These are phyloP conservation scores for Ormia ochracea DNA, from an alignment of 2,888 invertebrate genomes.

Conservation along the genomic window DNA sequence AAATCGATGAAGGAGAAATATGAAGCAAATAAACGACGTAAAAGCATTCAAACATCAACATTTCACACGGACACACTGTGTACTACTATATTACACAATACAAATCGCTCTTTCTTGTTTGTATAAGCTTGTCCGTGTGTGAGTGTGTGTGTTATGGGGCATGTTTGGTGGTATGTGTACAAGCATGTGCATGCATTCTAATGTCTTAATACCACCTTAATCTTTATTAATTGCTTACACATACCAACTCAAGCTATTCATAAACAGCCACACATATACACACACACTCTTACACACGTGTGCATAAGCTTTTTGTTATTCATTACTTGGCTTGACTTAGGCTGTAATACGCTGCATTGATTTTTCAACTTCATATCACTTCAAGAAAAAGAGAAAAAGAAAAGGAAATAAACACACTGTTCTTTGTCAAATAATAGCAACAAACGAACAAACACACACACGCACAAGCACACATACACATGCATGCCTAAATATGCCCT, in stretches of 20 bases:
- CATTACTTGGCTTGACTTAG: conserved; percentile 54
- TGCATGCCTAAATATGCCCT: background rate
- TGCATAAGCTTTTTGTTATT: conserved; percentile 40
- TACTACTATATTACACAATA: background rate
- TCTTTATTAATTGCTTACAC: conserved; percentile 59
- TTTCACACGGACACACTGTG: background rate
- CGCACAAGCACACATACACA: background rate
- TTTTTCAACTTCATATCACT: conserved; percentile 58
- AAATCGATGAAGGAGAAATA: conserved; percentile 5
- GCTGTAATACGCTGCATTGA: conserved; percentile 61
- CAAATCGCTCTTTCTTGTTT: conserved; percentile 18
- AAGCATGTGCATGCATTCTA: background rate
- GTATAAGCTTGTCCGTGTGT: background rate
- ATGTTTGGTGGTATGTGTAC: no score
- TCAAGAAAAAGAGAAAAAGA: conserved; percentile 2
- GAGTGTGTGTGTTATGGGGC: background rate
- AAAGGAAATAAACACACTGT: no score
- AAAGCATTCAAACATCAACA: conserved; percentile 41
- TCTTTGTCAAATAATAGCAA: conserved; percentile 41
- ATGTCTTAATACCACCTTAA: conserved; percentile 59
- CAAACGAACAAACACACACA: background rate
- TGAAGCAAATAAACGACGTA: conserved; percentile 11
- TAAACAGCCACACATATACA: background rate
- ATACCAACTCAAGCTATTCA: background rate
- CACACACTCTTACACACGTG: background rate